Conservation (phyloP, 2,888 invertebrate species). For the Teleogryllus oceanicus region DNA sequence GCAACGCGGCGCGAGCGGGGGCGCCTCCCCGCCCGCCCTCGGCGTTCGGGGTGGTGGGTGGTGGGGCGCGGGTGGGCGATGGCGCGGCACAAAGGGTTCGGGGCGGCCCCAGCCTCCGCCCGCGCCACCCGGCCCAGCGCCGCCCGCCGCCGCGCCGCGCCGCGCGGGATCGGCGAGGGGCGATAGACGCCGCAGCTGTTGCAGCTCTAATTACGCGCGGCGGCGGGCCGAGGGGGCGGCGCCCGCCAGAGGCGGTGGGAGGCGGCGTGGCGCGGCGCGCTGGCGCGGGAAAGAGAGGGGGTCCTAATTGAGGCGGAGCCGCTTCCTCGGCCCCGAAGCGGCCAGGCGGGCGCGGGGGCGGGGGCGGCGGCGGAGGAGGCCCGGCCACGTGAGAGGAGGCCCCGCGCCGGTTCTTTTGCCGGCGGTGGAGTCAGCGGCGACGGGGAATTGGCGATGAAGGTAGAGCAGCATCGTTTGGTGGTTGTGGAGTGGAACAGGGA, state of each 20-base stretch:
- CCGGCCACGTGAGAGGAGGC: background rate
- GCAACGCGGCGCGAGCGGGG: conserved; percentile 34
- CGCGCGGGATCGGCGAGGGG: conserved; percentile 34
- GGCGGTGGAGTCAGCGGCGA: too few species aligned
- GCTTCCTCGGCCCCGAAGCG: conserved; percentile 19
- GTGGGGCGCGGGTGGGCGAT: background rate
- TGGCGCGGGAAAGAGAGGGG: background rate
- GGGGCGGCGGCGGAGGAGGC: conserved; percentile 23
- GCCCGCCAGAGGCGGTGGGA: background rate
- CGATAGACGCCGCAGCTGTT: conserved; percentile 11
- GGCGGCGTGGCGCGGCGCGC: background rate
- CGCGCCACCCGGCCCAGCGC: background rate
- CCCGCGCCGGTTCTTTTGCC: background rate
- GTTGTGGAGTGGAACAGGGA: too few species aligned
- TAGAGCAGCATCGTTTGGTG: too few species aligned
- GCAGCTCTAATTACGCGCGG: conserved; percentile 2
- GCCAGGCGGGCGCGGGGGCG: conserved; percentile 18
- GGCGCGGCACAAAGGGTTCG: conserved; percentile 4
- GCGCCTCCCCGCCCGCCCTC: background rate
- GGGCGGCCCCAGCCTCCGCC: background rate
- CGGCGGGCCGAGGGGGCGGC: background rate
- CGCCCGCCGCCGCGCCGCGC: background rate
- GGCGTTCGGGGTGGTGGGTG: background rate
- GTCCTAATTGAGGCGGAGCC: background rate
- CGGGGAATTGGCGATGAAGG: too few species aligned